Evolutionary conservation across 1,140 invertebrate genomes (phyloP), one percentile per base, ranked within the genome.

Genomic region (Cylas formicarius): DNA sequence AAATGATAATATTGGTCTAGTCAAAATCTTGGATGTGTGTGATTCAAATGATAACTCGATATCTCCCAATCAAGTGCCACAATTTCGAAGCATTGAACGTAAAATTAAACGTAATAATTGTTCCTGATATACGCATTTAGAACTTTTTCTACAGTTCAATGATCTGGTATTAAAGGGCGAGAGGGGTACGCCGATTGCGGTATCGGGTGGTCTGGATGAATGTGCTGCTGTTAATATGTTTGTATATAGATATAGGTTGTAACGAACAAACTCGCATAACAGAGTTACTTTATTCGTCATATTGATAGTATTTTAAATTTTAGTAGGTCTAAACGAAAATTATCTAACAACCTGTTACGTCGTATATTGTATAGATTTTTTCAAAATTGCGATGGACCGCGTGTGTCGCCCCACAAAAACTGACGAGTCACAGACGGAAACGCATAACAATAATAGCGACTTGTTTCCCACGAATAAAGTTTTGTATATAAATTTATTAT

Each of bases 51-150:
- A 40, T 53, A 46, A 59, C 48, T 56, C 53, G 60, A 62, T 62
- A 62, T 62, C 60, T 62, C 60, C 59, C 60, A 53, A 55, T 49
- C 40, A 58, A 62, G 60, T 58, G 56, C 57, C 55, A 58, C 52
- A 53, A 39, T 39, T 51, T 46, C 17, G 18, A 21, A 37, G 20
- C 35, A 23, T 37, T 37, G 35, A 37, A 37, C 2, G n/a, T 37
- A 22, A 35, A 16, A 26, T 21, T 50, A 47, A 54, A 56, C 45
- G n/a, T 40, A 50, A 58, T 44, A 56, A 55, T 61, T 60, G 58
- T 64, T 64, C 60, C 60, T 64, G 52, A 55, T 42, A 52, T 55
- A 60, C 61, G 60, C 60, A 62, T 60, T 62, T 60, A 60, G 35
- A 33, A 50, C 22, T 44, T 35, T 45, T 58, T 56, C 36, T 45